Evolutionary conservation across 1,140 invertebrate species (phyloP), one percentile per base, ranked within the genome.

Genomic region (Calliphora vicina): DNA sequence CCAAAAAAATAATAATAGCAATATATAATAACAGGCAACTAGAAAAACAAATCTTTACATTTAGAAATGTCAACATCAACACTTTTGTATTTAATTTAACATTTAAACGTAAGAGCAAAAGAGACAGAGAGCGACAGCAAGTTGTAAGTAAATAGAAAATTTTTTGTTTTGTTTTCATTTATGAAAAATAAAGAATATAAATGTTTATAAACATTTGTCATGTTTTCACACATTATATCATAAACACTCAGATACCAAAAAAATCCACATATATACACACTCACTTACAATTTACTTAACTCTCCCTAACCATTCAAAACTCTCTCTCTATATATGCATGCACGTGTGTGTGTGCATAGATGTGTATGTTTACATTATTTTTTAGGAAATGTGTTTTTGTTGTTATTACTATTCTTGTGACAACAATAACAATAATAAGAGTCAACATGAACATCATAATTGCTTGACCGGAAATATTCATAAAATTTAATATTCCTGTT

Each of bases 51-150:
- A 67, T 67, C 20, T 67, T 67, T 67, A 25, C 20, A 8, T 67
- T 67, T 67, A 23, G n/a, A 67, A 57, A 67, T 67, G 1, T 67
- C 61, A 67, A 67, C 61, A 67, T 67, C 61, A 67, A 67, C 61
- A 67, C 20, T 67, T 67, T 67, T 8, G n/a, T n/a, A 15, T 57
- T 15, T 12, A 15, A 57, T 57, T 57, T 57, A n/a, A 67, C n/a
- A 20, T 67, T 20, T 57, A 57, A 57, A 57, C n/a, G n/a, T 17
- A 1, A 57, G n/a, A 57, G 50, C n/a, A 17, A n/a, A 57, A 17
- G 45, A 57, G 45, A 13, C 17, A n/a, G 13, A 2, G 45, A 17
- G 13, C 17, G 15, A 57, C 12, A 17, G 45, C 17, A 57, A 17
- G 15, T 57, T 8, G 15, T n/a, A 57, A 17, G 15, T 57, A n/a